phyloP scores from a whole-genome alignment of 2,113 vertebrate genomes.

The Chamaea fasciata region DNA sequence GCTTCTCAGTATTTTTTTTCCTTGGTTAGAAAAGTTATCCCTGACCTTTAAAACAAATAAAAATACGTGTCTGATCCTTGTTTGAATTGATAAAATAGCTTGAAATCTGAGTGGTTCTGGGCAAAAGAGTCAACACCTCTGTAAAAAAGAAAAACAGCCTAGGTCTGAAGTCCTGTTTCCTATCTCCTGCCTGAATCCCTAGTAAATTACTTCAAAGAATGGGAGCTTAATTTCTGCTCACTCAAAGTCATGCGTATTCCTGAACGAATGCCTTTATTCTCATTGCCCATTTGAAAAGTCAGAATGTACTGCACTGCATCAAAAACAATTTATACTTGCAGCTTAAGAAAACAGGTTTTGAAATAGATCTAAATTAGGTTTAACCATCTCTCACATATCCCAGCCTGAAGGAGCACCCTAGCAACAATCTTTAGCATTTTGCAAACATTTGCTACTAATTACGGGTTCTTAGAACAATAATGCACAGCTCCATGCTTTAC shows the following conservation, averaged over 20 bases:
- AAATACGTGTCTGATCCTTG: not conserved
- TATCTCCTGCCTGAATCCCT: not conserved
- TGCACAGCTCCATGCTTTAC: not conserved
- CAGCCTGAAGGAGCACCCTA: slow-evolving; percentile 5
- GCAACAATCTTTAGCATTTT: slow-evolving; percentile 19
- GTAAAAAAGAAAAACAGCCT: not conserved
- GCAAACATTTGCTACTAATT: slow-evolving; percentile 54
- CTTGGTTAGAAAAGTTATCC: not conserved
- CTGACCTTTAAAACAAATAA: not conserved
- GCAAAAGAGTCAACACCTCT: not conserved
- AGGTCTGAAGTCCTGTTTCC: not conserved
- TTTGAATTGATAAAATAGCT: not conserved
- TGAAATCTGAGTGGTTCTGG: not conserved
- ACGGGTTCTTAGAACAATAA: slow-evolving; percentile 3
- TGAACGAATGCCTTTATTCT: not conserved
- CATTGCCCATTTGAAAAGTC: not conserved
- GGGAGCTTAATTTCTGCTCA: not conserved
- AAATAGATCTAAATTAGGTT: slow-evolving; percentile 16
- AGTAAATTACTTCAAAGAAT: not conserved
- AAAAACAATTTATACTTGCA: not conserved
- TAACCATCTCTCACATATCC: not conserved
- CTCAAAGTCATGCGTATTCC: not conserved
- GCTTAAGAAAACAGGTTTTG: not conserved
- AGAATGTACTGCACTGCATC: not conserved
- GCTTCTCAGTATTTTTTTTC: not conserved